Conservation (phyloP, 2,113 vertebrate genomes). For the Proteles cristata region DNA sequence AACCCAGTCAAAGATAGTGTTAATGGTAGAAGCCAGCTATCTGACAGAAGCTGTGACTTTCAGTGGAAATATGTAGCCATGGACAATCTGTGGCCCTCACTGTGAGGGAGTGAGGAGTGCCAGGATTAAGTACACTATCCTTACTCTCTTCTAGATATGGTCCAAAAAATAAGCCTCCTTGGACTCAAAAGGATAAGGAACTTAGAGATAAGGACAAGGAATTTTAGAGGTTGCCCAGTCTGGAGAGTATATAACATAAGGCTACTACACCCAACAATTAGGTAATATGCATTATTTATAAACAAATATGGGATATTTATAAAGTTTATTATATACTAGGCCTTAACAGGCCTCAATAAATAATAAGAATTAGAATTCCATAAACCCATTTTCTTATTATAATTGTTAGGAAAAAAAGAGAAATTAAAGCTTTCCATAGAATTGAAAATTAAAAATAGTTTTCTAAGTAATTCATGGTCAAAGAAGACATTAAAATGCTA, state of each 20-base stretch:
- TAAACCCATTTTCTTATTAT: neutral
- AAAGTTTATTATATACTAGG: neutral
- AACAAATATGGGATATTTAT: neutral
- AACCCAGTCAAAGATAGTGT: neutral
- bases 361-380: neutral
- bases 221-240: neutral
- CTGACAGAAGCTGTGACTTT: neutral
- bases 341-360: neutral
- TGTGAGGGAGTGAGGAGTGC: neutral
- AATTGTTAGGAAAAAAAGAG: neutral
- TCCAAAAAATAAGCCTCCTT: neutral
- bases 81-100: no score
- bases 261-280: neutral
- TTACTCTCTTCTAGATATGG: neutral
- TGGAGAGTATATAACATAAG: neutral
- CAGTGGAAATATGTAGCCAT: neutral
- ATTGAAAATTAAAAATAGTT: neutral
- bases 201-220: neutral
- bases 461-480: neutral
- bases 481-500: neutral
- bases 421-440: neutral
- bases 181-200: neutral
- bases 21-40: neutral
- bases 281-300: neutral
- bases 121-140: neutral